Evolutionary conservation across 2,797 vertebrate species (phyloP).

Genomic region (Vireo griseus): DNA sequence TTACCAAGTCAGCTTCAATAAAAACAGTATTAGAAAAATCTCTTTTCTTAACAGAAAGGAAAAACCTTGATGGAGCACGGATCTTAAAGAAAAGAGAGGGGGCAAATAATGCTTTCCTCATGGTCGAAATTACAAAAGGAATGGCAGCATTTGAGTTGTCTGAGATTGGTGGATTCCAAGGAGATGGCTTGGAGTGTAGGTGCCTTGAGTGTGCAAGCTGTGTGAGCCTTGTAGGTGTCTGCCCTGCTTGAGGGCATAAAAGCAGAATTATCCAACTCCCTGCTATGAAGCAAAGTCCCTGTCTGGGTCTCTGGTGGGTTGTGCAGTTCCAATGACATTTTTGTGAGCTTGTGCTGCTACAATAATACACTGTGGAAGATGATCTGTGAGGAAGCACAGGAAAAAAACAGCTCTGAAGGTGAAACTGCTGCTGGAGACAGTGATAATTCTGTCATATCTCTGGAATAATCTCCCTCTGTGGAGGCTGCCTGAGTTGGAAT

Average conservation of each 20-base stretch:
- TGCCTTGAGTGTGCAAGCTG: neutral
- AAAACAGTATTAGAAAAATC: neutral
- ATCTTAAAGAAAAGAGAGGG: neutral
- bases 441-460: neutral
- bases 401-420: neutral
- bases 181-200: neutral
- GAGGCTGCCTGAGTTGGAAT: neutral
- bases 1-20: neutral
- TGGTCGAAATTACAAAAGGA: neutral
- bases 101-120: neutral
- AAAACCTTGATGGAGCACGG: neutral
- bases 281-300: neutral
- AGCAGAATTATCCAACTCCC: neutral
- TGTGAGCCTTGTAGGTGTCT: neutral
- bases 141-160: neutral
- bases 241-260: neutral
- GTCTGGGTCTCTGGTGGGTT: neutral
- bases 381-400: neutral
- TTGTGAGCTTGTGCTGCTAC: neutral
- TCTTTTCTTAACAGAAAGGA: neutral
- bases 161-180: neutral
- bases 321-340: accelerated
- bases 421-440: neutral
- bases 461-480: neutral
- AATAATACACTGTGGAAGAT: neutral